phyloP scores from a whole-genome alignment of 2,888 invertebrate genomes.

The Plagodis pulveraria region DNA sequence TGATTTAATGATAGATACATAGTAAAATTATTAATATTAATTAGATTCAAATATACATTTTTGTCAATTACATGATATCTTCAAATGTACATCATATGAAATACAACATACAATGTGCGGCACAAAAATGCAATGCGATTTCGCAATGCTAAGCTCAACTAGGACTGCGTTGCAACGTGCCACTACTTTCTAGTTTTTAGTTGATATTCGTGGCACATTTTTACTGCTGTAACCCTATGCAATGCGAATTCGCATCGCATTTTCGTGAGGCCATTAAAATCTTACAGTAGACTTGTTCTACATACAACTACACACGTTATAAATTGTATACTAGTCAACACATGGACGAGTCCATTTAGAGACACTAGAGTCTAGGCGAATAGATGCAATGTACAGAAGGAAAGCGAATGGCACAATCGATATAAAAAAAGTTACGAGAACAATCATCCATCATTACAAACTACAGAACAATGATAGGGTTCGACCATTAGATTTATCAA shows the following conservation, averaged over 20 bases:
- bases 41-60: constrained; percentile 25
- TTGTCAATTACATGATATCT: constrained; percentile 12
- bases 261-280: constrained; percentile 23
- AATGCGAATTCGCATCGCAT: too few relatives aligned
- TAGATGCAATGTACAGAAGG: constrained; percentile 72
- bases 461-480: constrained; percentile 16
- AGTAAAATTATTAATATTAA: not conserved
- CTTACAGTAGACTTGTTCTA: constrained; percentile 50
- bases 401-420: constrained; percentile 78
- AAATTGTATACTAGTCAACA: constrained; percentile 56
- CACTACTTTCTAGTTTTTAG: too few relatives aligned
- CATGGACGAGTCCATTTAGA: constrained; percentile 68
- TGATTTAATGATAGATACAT: not conserved
- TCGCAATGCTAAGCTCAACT: too few relatives aligned
- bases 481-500: constrained; percentile 4
- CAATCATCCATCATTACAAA: constrained; percentile 16
- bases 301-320: constrained; percentile 50
- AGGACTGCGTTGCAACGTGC: too few relatives aligned
- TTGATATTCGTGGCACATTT: too few relatives aligned
- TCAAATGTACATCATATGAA: constrained; percentile 13
- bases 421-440: constrained; percentile 33
- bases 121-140: too few relatives aligned
- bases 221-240: too few relatives aligned
- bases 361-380: constrained; percentile 47
- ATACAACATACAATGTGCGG: not conserved